phyloP scores from a whole-genome alignment of 2,113 vertebrate genomes.

The Mesitornis unicolor region DNA sequence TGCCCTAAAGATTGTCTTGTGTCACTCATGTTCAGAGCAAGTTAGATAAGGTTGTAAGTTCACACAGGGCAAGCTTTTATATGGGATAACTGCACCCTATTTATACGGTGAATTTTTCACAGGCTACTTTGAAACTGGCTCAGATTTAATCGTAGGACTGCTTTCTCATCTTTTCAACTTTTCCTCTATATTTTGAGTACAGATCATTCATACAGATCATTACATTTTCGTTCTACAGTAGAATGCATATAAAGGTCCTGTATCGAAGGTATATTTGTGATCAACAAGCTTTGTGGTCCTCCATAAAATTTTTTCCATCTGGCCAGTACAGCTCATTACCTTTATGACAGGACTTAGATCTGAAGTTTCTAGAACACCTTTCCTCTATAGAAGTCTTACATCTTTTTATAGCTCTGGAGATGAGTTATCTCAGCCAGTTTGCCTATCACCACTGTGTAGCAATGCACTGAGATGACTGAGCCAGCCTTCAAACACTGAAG shows the following conservation, averaged over 20 bases:
- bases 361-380: neutral
- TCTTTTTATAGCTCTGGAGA: neutral
- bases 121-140: neutral
- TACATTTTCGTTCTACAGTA: neutral
- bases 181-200: neutral
- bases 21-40: neutral
- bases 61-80: neutral
- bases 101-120: neutral
- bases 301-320: neutral
- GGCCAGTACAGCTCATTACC: neutral
- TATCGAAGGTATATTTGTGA: neutral
- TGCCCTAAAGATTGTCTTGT: neutral
- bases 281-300: neutral
- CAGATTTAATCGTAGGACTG: neutral
- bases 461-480: neutral
- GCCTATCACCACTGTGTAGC: neutral
- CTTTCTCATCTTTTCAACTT: neutral
- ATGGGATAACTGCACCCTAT: neutral
- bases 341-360: neutral
- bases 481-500: neutral
- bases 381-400: neutral
- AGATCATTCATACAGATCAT: rapidly evolving
- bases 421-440: neutral
- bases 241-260: too few species aligned
- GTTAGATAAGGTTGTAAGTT: neutral